Evolutionary conservation across 64 coral and sea anemone species (phyloP), one percentile per base, ranked within the genome.

Genomic region (Anthopleura sola): DNA sequence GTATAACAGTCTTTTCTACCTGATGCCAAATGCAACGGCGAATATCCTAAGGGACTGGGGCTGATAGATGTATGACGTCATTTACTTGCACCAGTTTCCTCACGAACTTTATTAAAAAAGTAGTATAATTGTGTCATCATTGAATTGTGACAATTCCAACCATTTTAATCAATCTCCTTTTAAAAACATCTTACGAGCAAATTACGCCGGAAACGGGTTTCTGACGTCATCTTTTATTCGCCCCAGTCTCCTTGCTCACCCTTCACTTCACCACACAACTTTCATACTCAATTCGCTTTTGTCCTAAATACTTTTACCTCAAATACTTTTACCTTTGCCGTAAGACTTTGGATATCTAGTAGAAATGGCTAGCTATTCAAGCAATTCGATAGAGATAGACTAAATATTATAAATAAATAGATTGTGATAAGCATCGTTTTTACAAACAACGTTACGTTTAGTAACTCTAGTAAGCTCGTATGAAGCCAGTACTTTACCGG

Each of bases 391-490:
- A 66, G 6, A 31, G 9, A 66, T 7, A 26, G 21, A 34, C 66
- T 71, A 53, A 53, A 53, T 53, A 71, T 32, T 71, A 32, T 17
- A 28, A 33, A 53, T 0, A 26, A n/a, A 26, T 21, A 62, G 26
- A 34, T 71, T 71, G 66, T 34, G 11, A 71, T 16, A 31, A 32
- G 66, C 28, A 71, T 34, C 13, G 66, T 71, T 71, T 71, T 71
- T 71, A 71, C 66, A 71, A 71, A 71, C 66, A 32, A 71, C 66
- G 66, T 71, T 71, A 71, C 66, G 66, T 71, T 71, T 32, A 71
- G 66, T 71, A 71, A 71, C 66, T 71, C 31, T 28, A 71, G 66
- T 71, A 71, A 71, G 66, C 66, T 71, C 66, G 2, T 71, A 71
- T 71, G 66, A 71, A 28, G 66, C 29, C 66, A 71, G 66, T 71